These are phyloP conservation scores for Calidris pygmaea DNA, from an alignment of 2,113 vertebrate species.

Conservation along the genomic window DNA sequence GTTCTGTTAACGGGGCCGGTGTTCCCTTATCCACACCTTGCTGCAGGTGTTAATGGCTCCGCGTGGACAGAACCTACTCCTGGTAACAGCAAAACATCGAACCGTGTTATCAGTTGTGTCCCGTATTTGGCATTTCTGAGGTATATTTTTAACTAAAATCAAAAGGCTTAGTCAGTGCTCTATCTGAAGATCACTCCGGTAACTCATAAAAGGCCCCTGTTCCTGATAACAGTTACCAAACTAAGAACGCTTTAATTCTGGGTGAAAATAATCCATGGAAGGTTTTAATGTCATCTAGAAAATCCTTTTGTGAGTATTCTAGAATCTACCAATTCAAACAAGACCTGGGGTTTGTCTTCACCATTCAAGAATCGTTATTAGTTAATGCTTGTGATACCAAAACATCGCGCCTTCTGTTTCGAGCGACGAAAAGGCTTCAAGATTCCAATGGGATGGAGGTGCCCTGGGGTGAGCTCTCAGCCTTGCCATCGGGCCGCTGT, in stretches of 20 bases:
- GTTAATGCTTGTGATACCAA: not conserved
- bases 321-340: not conserved
- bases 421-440: not conserved
- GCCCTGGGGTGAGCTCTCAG: not conserved
- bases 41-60: not conserved
- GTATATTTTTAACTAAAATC: not conserved
- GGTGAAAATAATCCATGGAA: not conserved
- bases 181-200: rapidly evolving
- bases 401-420: not conserved
- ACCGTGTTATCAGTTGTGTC: rapidly evolving
- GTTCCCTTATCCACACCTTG: too few species aligned
- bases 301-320: rapidly evolving
- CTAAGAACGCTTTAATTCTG: rapidly evolving
- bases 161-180: too few species aligned
- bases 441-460: not conserved
- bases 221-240: rapidly evolving
- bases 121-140: rapidly evolving
- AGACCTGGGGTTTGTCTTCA: not conserved
- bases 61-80: rapidly evolving
- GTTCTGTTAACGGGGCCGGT: too few species aligned
- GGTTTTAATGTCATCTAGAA: too few species aligned
- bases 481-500: too few species aligned
- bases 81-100: rapidly evolving
- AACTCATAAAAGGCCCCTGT: rapidly evolving
- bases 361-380: not conserved